These are phyloP conservation scores for Neostethus bicornis DNA, from an alignment of 2,797 vertebrate species.

Conservation along the genomic window DNA sequence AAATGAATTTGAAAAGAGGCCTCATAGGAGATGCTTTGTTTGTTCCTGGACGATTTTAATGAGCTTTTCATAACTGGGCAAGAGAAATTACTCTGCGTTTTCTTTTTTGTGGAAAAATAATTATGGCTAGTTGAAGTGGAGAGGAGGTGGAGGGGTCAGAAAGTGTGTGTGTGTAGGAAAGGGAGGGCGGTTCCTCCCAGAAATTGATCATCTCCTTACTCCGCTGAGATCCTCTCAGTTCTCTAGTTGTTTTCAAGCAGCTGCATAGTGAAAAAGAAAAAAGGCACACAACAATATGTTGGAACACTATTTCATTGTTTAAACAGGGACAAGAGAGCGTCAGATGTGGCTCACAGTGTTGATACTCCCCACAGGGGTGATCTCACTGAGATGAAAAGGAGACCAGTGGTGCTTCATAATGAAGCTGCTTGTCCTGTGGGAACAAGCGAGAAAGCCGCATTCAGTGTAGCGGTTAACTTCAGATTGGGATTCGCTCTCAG, in stretches of 20 bases:
- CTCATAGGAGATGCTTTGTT: constrained; percentile 97
- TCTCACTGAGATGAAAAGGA: constrained; percentile 68
- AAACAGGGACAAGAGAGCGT: constrained; percentile 67
- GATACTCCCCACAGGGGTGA: constrained; percentile 73
- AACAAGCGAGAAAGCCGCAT: constrained; percentile 56
- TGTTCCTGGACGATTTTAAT: constrained; percentile 95
- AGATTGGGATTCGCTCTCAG: constrained; percentile 57
- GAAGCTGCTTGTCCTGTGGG: constrained; percentile 73
- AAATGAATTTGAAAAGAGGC: constrained; percentile 94
- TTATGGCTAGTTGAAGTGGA: constrained; percentile 84
- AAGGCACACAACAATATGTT: constrained; percentile 64
- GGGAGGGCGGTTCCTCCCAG: constrained; percentile 52
- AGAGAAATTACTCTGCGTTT: constrained; percentile 89
- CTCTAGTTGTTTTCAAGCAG: constrained; percentile 66
- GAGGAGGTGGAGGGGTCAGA: constrained; percentile 67
- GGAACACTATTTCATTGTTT: constrained; percentile 70
- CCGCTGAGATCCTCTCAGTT: constrained; percentile 61
- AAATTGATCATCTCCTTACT: constrained; percentile 69
- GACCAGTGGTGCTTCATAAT: constrained; percentile 70
- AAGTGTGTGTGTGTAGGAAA: constrained; percentile 36
- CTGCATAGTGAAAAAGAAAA: constrained; percentile 58
- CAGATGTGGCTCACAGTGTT: constrained; percentile 66
- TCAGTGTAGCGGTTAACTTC: constrained; percentile 62
- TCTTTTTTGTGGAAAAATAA: constrained; percentile 87
- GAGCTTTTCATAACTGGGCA: constrained; percentile 98